Evolutionary conservation across 2,113 vertebrate species (phyloP).

Genomic region (Tragelaphus scriptus): DNA sequence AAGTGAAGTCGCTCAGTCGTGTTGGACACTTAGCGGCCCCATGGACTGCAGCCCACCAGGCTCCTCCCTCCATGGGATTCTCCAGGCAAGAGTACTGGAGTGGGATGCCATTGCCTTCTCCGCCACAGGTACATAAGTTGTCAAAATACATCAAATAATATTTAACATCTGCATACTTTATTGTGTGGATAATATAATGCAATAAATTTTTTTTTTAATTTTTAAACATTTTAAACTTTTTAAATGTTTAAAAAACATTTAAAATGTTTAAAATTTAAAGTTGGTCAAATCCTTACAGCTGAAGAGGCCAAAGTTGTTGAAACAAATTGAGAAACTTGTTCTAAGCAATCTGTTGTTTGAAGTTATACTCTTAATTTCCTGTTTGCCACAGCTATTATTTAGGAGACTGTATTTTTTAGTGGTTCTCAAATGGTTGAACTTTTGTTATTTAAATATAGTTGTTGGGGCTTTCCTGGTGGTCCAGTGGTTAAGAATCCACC

Average conservation of each 20-base stretch:
- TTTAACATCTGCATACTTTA: neutral
- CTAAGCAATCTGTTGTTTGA: neutral
- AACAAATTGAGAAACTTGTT: neutral
- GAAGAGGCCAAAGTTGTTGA: neutral
- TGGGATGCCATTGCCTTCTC: too few relatives aligned
- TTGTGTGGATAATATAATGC: neutral
- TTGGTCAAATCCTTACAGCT: neutral
- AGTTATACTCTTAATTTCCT: neutral
- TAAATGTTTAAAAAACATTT: neutral
- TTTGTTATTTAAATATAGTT: neutral
- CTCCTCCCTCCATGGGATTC: too few relatives aligned
- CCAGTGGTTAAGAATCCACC: neutral
- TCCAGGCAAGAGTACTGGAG: too few relatives aligned
- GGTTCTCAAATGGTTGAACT: neutral
- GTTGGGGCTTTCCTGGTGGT: neutral
- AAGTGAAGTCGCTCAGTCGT: too few relatives aligned
- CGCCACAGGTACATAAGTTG: neutral
- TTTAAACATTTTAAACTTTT: neutral
- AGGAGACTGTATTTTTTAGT: neutral
- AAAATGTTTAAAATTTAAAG: neutral
- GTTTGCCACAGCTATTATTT: neutral
- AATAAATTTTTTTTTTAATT: neutral
- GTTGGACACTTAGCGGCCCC: too few relatives aligned
- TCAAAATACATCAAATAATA: neutral
- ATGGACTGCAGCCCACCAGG: too few relatives aligned